A percentile compares a stretch with the other conserved stretches of the same genome.
Evolutionary conservation across 1,140 invertebrate species (phyloP).

Genomic region (Procambarus virginalis): DNA sequence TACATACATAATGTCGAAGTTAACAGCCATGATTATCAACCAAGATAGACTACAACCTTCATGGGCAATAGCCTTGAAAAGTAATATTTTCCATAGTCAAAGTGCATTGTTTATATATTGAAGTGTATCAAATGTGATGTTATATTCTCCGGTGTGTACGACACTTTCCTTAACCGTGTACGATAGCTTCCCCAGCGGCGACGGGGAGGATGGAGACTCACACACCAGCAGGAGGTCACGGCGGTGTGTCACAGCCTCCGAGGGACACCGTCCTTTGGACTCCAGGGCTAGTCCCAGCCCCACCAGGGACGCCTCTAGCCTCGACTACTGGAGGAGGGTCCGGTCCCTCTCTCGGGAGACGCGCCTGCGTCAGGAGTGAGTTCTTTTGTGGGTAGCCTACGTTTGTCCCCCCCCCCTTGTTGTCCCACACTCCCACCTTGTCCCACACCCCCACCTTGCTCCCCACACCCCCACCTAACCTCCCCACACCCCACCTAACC

Average conservation of each 20-base stretch:
- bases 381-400: neutral
- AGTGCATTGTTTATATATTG: too few species aligned
- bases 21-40: too few species aligned
- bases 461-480: too few species aligned
- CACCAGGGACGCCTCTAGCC: conserved; percentile 42
- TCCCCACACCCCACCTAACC: too few species aligned
- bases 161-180: neutral
- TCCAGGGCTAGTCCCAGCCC: neutral
- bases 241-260: neutral
- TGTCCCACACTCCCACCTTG: too few species aligned
- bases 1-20: too few species aligned
- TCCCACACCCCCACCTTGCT: too few species aligned
- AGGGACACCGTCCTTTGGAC: neutral
- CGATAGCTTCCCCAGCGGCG: neutral
- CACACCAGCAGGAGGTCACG: neutral
- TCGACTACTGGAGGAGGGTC: conserved; percentile 46
- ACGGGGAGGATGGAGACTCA: neutral
- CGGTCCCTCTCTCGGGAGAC: conserved; percentile 50
- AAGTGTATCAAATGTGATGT: too few species aligned
- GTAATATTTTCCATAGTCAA: too few species aligned
- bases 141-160: too few species aligned
- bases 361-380: conserved; percentile 52
- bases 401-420: neutral
- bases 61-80: too few species aligned
- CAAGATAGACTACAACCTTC: too few species aligned